These are phyloP conservation scores for Protomyctophum bolini DNA, from an alignment of 2,113 vertebrate genomes.

Conservation along the genomic window DNA sequence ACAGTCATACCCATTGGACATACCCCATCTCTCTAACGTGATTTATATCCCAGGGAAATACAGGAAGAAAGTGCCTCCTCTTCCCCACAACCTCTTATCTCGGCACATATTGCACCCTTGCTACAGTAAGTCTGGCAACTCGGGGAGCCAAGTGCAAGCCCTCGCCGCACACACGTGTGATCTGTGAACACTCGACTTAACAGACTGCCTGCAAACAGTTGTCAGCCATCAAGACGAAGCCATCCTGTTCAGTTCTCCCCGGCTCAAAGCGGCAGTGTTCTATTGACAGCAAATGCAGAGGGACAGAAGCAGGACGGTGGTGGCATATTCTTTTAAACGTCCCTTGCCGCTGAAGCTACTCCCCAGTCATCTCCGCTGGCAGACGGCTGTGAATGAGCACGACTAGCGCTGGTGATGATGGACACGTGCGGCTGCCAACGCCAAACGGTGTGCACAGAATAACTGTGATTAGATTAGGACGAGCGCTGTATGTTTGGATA, in stretches of 20 bases:
- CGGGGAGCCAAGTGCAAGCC: constrained; percentile 3
- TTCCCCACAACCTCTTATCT: too few relatives aligned
- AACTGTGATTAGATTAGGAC: constrained; percentile 13
- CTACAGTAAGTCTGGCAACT: too few relatives aligned
- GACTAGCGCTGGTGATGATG: constrained; percentile 16
- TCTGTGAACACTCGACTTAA: background rate
- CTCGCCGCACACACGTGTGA: constrained; percentile 8
- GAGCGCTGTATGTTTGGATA: constrained; percentile 4
- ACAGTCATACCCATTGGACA: too few relatives aligned
- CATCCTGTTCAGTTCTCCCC: constrained; percentile 10
- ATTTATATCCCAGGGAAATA: too few relatives aligned
- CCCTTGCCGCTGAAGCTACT: constrained; percentile 28
- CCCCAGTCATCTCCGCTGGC: constrained; percentile 47
- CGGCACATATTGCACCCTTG: background rate
- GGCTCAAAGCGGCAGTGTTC: constrained; percentile 18
- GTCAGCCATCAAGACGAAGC: background rate
- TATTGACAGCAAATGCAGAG: constrained; percentile 4
- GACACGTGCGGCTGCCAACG: constrained; percentile 19
- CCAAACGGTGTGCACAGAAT: constrained; percentile 12
- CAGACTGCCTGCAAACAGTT: too few relatives aligned
- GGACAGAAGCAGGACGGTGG: constrained; percentile 29
- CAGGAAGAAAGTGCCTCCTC: too few relatives aligned
- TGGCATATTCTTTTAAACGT: constrained; percentile 25
- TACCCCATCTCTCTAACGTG: too few relatives aligned
- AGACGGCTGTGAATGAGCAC: constrained; percentile 61